These are phyloP conservation scores for Columbina picui DNA, from an alignment of 2,113 vertebrate species.

Conservation along the genomic window DNA sequence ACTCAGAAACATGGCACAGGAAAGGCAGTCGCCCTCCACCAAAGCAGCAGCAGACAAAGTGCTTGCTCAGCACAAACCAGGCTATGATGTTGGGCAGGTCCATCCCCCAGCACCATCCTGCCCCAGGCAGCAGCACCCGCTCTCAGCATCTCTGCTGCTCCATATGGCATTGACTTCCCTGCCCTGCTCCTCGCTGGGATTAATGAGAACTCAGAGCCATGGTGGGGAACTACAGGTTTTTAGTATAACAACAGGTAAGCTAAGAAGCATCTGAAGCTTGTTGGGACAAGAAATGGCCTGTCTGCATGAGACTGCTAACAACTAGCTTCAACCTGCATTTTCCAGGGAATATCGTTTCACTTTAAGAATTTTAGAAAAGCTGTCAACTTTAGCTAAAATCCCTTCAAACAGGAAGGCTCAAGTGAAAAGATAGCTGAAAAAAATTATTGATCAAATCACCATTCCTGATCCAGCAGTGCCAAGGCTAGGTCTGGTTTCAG, in stretches of 20 bases:
- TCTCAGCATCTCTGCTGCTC: background rate
- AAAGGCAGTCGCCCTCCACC: background rate
- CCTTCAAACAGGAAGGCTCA: background rate
- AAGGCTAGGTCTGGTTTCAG: background rate
- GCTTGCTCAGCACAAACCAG: background rate
- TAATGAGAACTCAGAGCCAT: accelerated
- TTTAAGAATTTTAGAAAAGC: background rate
- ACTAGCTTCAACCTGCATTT: background rate
- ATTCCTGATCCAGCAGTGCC: background rate
- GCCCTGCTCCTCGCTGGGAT: background rate
- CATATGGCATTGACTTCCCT: accelerated
- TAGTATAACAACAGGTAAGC: background rate
- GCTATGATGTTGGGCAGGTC: accelerated
- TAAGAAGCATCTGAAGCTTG: background rate
- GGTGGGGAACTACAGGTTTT: background rate
- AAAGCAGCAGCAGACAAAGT: background rate
- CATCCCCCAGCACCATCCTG: background rate
- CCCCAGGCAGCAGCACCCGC: background rate
- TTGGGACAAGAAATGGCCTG: background rate
- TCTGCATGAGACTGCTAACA: background rate
- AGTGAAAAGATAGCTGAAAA: background rate
- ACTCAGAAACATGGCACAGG: background rate
- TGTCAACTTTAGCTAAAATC: background rate
- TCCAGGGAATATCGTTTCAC: background rate
- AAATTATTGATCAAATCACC: background rate